phyloP scores from a whole-genome alignment of 92 coral and sea anemone species.

The Bergia puertoricense region DNA sequence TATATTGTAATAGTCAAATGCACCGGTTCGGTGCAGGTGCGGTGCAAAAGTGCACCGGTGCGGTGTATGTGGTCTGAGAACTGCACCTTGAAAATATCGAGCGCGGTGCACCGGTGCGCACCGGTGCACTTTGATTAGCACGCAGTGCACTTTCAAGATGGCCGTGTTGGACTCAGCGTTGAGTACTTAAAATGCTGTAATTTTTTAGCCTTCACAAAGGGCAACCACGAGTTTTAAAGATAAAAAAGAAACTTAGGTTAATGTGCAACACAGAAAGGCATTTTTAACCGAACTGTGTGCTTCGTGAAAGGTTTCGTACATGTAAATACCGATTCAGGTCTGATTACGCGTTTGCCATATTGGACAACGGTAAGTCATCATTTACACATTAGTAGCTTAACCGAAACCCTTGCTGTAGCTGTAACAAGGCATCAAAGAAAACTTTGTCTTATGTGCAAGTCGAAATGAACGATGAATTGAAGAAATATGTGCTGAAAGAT shows the following conservation, averaged over 20 bases:
- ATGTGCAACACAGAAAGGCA: not conserved
- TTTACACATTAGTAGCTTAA: not conserved
- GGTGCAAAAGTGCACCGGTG: not conserved
- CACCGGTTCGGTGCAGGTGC: slow-evolving; percentile 18
- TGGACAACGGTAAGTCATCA: not conserved
- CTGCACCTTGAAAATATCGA: not conserved
- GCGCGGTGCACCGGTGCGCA: not conserved
- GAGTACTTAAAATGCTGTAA: not conserved
- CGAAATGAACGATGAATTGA: slow-evolving; percentile 5
- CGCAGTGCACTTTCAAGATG: not conserved
- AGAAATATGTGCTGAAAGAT: slow-evolving; percentile 3
- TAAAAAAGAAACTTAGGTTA: not conserved
- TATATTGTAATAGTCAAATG: not conserved
- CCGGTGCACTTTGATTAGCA: no score
- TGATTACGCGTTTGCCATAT: slow-evolving; percentile 2
- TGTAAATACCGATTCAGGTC: slow-evolving; percentile 6
- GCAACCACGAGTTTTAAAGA: not conserved
- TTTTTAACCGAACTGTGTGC: not conserved
- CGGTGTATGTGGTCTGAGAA: not conserved
- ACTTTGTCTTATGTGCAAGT: slow-evolving; percentile 28
- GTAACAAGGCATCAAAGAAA: not conserved
- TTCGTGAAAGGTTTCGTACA: no score
- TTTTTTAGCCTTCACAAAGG: not conserved
- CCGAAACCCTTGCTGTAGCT: not conserved
- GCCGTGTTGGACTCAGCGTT: slow-evolving; percentile 6